A percentile compares a stretch with the other conserved stretches of the same genome.
Evolutionary conservation across 2,888 invertebrate genomes (phyloP).

Genomic region (Dryococelus australis): DNA sequence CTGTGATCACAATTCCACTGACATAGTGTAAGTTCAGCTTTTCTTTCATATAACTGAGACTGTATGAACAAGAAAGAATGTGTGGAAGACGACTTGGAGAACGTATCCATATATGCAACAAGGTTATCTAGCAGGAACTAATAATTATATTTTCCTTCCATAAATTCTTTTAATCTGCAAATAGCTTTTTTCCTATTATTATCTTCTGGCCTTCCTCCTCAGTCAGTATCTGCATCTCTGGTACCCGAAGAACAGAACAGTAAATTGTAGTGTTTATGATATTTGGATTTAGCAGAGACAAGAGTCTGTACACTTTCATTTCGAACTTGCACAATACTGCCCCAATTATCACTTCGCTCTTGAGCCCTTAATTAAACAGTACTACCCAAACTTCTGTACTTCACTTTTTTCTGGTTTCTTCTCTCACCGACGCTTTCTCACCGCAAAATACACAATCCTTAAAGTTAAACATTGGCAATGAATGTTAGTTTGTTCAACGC

Average conservation of each 20-base stretch:
- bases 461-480: neutral
- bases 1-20: too few species aligned
- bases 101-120: too few species aligned
- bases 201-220: neutral
- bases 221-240: neutral
- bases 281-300: neutral
- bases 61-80: too few species aligned
- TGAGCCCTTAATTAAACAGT: neutral
- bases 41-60: too few species aligned
- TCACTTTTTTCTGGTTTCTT: conserved; percentile 1
- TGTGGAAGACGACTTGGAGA: too few species aligned
- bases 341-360: neutral
- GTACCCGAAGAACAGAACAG: neutral
- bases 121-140: too few species aligned
- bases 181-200: neutral
- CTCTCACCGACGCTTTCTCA: neutral
- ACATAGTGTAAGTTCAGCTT: too few species aligned
- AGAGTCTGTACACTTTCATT: neutral
- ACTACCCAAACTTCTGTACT: neutral
- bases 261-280: neutral
- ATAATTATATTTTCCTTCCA: too few species aligned
- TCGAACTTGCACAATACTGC: neutral
- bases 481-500: neutral
- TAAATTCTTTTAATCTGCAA: too few species aligned
- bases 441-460: neutral